Evolutionary conservation across 2,888 invertebrate species (phyloP).

Genomic region (Timema podura): DNA sequence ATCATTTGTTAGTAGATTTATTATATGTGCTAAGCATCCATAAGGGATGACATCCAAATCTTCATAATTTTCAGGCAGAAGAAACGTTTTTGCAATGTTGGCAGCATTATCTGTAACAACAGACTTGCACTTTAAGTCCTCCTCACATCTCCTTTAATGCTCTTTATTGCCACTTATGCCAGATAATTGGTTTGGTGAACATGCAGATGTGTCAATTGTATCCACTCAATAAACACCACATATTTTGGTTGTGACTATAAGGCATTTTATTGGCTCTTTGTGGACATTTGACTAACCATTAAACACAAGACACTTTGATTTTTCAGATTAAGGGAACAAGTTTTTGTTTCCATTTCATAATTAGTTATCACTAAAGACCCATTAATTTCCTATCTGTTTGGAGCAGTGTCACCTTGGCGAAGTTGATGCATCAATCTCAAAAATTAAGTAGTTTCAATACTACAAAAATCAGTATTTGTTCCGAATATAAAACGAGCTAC

Average conservation of each 20-base stretch:
- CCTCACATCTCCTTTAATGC: slow-evolving; percentile 1
- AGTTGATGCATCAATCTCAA: background rate
- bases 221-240: background rate
- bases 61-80: background rate
- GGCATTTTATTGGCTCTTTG: too few species aligned
- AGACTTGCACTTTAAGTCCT: background rate
- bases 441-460: background rate
- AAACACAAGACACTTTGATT: slow-evolving; percentile 10
- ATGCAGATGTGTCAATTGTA: slow-evolving; percentile 9
- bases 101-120: background rate
- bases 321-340: slow-evolving; percentile 14
- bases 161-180: background rate
- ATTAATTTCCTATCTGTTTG: slow-evolving; percentile 6
- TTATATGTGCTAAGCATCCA: background rate
- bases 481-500: slow-evolving; percentile 3
- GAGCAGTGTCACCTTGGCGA: slow-evolving; percentile 1
- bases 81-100: background rate
- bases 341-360: background rate
- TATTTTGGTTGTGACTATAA: too few species aligned
- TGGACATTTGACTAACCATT: too few species aligned
- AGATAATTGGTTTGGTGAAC: slow-evolving; percentile 1
- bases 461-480: background rate
- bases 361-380: background rate
- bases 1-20: slow-evolving; percentile 1
- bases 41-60: background rate